These are phyloP conservation scores for Caenorhabditis elegans DNA, from an alignment of 1,140 invertebrate genomes.

Conservation along the genomic window DNA sequence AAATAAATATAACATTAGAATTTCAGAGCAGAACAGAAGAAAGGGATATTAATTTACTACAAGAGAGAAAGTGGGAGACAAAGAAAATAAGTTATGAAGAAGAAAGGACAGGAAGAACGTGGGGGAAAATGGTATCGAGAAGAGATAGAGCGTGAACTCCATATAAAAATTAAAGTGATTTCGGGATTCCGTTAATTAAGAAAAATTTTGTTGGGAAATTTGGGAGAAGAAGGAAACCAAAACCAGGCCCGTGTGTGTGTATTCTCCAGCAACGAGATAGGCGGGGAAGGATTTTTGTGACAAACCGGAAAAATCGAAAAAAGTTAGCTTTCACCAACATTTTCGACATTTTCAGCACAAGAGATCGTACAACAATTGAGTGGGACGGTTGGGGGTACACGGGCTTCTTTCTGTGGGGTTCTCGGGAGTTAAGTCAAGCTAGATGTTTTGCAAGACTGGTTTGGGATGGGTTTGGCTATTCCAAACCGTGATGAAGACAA, in stretches of 20 bases:
- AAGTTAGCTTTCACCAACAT: background rate
- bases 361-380: conserved; percentile 26
- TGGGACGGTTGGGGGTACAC: background rate
- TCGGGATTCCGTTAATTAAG: no score
- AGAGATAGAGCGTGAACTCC: background rate
- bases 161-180: background rate
- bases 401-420: background rate
- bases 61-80: background rate
- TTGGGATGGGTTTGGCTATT: background rate
- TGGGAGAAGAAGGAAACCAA: background rate
- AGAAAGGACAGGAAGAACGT: no score
- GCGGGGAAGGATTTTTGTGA: conserved; percentile 4
- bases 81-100: conserved; percentile 21
- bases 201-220: no score
- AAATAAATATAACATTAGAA: conserved; percentile 20
- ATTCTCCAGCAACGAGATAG: conserved; percentile 1
- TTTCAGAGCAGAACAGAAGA: background rate
- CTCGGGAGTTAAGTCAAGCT: background rate
- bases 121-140: background rate
- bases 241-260: conserved; percentile 17
- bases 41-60: conserved; percentile 12
- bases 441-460: background rate
- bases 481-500: background rate
- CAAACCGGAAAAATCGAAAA: conserved; percentile 20
- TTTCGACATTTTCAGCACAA: background rate